These are phyloP conservation scores for Odontocolon sp. DNA, from an alignment of 2,888 invertebrate genomes.

Conservation along the genomic window DNA sequence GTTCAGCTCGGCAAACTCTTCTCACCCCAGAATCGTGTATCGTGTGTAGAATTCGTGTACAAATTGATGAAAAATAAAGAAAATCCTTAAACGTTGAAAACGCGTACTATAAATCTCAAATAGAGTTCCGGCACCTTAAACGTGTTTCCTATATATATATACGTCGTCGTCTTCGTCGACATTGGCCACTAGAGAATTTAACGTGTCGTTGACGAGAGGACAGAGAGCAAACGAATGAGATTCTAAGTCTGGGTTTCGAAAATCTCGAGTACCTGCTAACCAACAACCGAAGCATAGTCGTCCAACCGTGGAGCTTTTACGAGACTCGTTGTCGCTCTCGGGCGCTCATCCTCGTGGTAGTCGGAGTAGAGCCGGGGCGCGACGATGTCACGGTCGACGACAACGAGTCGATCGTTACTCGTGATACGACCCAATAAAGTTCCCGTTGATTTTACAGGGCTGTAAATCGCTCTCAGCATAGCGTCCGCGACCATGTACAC, in stretches of 20 bases:
- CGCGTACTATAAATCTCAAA: conserved; percentile 36
- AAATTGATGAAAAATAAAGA: conserved; percentile 25
- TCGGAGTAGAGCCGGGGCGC: conserved; percentile 46
- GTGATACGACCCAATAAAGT: conserved; percentile 69
- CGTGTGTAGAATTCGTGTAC: no score
- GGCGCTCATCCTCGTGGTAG: neutral
- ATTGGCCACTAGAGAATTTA: conserved; percentile 21
- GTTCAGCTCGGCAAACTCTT: conserved; percentile 17
- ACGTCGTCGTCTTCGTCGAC: neutral
- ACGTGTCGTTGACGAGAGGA: conserved; percentile 49
- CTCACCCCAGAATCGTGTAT: conserved; percentile 7
- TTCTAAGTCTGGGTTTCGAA: conserved; percentile 46
- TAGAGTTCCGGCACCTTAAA: conserved; percentile 26
- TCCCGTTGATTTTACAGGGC: conserved; percentile 68
- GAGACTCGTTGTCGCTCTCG: conserved; percentile 52
- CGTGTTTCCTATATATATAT: neutral
- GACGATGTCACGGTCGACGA: conserved; percentile 66
- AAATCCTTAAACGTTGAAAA: conserved; percentile 17
- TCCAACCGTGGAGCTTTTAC: conserved; percentile 54
- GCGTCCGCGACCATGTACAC: conserved; percentile 31
- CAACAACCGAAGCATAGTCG: conserved; percentile 43
- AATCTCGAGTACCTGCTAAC: conserved; percentile 43
- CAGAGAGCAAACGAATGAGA: conserved; percentile 36
- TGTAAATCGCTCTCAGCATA: conserved; percentile 64
- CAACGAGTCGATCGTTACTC: conserved; percentile 70